Conservation (phyloP, 1,140 invertebrate species). For the Samia ricini region DNA sequence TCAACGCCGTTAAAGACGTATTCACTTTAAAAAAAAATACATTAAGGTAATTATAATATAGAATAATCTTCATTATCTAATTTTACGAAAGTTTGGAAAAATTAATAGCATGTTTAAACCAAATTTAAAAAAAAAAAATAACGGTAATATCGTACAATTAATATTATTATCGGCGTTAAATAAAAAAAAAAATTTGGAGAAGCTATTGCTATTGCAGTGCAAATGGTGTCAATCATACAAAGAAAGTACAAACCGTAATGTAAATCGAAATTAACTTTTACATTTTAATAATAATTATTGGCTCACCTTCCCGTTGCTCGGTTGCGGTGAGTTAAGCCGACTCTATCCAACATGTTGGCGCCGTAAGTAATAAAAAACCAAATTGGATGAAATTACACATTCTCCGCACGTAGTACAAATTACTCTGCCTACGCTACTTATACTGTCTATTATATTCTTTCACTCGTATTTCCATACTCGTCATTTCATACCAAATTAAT, state of each 20-base stretch:
- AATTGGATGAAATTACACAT: conserved; percentile 61
- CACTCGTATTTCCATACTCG: conserved; percentile 10
- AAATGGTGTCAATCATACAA: not conserved
- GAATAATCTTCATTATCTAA: no score
- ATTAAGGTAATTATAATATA: no score
- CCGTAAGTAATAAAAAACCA: conserved; percentile 39
- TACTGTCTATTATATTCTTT: conserved; percentile 27
- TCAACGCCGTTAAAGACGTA: no score
- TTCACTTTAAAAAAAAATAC: no score
- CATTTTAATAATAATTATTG: not conserved
- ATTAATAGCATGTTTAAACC: no score
- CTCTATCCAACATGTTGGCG: conserved; percentile 24
- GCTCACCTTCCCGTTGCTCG: not conserved
- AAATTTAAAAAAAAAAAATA: no score
- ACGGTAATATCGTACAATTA: no score
- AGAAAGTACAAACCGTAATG: not conserved
- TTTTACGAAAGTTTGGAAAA: no score
- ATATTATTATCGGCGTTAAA: no score
- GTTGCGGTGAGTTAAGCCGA: not conserved
- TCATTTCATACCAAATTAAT: conserved; percentile 1
- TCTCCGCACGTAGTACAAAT: conserved; percentile 41
- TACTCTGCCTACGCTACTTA: conserved; percentile 30
- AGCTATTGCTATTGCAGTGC: not conserved
- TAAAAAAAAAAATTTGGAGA: no score
- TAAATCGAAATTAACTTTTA: not conserved